Evolutionary conservation across 2,888 invertebrate species (phyloP), one percentile per base, ranked within the genome.

Genomic region (Harpagoxenus sublaevis): DNA sequence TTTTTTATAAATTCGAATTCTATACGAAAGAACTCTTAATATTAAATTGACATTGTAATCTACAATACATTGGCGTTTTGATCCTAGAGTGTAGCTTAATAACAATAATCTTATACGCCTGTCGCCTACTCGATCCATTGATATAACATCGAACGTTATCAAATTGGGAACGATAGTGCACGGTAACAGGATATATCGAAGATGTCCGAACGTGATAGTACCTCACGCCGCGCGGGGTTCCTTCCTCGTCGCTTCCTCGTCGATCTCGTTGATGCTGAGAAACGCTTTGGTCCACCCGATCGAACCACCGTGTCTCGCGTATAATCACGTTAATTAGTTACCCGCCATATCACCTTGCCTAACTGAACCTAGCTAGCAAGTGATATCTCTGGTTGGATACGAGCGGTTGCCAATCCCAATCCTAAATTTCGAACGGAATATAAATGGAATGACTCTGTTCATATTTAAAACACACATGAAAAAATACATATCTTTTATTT

Each of bases 321-420:
- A 87, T 90, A 89, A 89, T 89, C 90, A 87, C 84, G 90, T 87
- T 90, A 89, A 90, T 89, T 90, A 89, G 87, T 86, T 88, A 82
- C 84, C 81, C 65, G 66, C 85, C 82, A 83, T 87, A 82, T 78
- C 88, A 82, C 81, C 87, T 87, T 83, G 89, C 82, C 57, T n/a
- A 79, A 74, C 82, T 70, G 82, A 60, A 87, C 74, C 74, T 65
- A 82, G 81, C 74, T 65, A 82, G 81, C 83, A 81, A 83, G 83
- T 83, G 78, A 84, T 89, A 86, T 84, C 86, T 74, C 89, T 83
- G 88, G 84, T 88, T n/a, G 39, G 53, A 57, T 48, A 18, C 83
- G 28, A 63, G 23, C 42, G 86, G 84, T 82, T 89, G 84, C 55
- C 84, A 83, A 83, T 81, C 77, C 74, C 77, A 66, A 75, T 66